Conservation (phyloP, 1,140 invertebrate genomes). For the Akabosia matsudoensis region DNA sequence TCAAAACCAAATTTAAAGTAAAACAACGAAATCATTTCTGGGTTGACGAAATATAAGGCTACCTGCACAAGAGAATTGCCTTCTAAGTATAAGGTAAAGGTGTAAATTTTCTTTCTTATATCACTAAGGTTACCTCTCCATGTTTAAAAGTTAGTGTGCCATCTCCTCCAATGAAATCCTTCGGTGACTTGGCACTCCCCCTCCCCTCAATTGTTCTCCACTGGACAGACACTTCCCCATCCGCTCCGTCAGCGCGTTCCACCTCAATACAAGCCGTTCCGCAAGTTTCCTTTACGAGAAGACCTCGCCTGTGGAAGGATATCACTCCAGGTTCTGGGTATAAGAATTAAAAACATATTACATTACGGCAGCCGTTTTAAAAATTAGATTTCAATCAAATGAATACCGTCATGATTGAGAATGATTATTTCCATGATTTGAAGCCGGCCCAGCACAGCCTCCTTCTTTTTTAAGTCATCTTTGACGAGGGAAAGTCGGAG, state of each 20-base stretch:
- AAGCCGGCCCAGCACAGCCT: conserved; percentile 52
- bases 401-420: conserved; percentile 64
- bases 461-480: conserved; percentile 45
- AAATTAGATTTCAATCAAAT: neutral
- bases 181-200: conserved; percentile 56
- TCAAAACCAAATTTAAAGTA: conserved; percentile 50
- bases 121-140: conserved; percentile 55
- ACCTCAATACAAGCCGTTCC: conserved; percentile 58
- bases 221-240: conserved; percentile 58
- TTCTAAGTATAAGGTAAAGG: no score
- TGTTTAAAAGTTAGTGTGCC: conserved; percentile 61
- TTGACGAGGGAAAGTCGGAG: conserved; percentile 56
- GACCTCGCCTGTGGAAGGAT: conserved; percentile 60
- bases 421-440: conserved; percentile 64
- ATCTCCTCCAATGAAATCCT: conserved; percentile 58
- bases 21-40: conserved; percentile 27
- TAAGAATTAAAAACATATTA: no score
- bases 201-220: conserved; percentile 63
- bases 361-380: no score
- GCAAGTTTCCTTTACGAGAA: conserved; percentile 62
- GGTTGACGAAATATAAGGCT: no score
- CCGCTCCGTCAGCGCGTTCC: conserved; percentile 57
- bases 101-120: no score
- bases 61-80: no score
- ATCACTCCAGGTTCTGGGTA: conserved; percentile 64